phyloP scores from a whole-genome alignment of 2,888 invertebrate species.

The Orgyia antiqua region DNA sequence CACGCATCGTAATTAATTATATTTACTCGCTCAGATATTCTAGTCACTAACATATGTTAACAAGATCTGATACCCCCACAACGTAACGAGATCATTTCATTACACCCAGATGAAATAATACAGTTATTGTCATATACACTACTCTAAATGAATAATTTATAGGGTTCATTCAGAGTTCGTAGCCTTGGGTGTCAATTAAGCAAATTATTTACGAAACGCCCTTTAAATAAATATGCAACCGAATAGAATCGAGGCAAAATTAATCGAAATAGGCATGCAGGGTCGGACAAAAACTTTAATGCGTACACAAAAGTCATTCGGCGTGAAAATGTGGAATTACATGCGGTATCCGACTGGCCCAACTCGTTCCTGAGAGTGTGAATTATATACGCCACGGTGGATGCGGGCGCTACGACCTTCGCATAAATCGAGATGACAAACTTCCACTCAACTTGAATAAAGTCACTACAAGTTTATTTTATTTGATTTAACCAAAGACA shows the following conservation, averaged over 20 bases:
- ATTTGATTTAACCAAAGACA: constrained; percentile 33
- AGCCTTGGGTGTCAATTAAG: constrained; percentile 56
- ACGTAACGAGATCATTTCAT: constrained; percentile 40
- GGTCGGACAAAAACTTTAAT: constrained; percentile 63
- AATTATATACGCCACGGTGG: constrained; percentile 60
- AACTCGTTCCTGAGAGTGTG: constrained; percentile 48
- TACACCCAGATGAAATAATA: constrained; percentile 34
- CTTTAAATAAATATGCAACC: constrained; percentile 56
- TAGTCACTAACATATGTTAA: constrained; percentile 51
- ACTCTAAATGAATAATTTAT: constrained; percentile 53
- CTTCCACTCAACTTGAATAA: constrained; percentile 46
- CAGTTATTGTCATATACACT: constrained; percentile 40
- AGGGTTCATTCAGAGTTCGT: constrained; percentile 39
- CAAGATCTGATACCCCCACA: constrained; percentile 43
- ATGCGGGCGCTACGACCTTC: constrained; percentile 35
- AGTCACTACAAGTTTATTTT: constrained; percentile 21
- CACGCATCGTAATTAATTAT: constrained; percentile 59
- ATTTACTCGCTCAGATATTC: constrained; percentile 46
- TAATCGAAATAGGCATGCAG: constrained; percentile 50
- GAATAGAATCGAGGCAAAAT: constrained; percentile 63
- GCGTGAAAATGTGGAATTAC: constrained; percentile 64
- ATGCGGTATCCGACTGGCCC: constrained; percentile 51
- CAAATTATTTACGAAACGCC: constrained; percentile 56
- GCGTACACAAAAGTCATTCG: constrained; percentile 49
- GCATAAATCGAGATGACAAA: constrained; percentile 36